Base-by-base conservation (phyloP, 2,113 vertebrate genomes). In the Menura novaehollandiae region DNA sequence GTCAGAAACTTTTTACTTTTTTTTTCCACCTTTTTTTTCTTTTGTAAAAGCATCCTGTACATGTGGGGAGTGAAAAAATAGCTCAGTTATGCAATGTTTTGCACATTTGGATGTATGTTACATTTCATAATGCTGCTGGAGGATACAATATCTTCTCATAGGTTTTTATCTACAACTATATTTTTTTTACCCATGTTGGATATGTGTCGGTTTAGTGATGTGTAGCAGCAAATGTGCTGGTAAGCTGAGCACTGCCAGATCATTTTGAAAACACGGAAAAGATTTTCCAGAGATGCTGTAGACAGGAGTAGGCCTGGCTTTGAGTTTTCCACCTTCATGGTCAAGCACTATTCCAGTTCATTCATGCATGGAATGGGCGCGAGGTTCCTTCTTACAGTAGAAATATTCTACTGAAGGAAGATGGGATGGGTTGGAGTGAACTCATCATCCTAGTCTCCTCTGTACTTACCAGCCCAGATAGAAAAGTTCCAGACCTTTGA, bases 1-100 rank as follows among this genome's bases (percentile, higher is more conserved):
- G 97, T 98, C 97, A 98, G 97, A 98, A 98, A 98, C 97, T 98
- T 98, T 98, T 97, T 86, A 39, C 79, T 59, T 90, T 89, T 77
- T 80, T 82, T 86, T 43, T 26, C 3, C 11, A 37, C 27, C 14
- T 15, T 27, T 46, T 96, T 74, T 64, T 75, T 15, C 88, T 75
- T 83, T 94, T 51, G 52, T 80, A 75, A 87, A 95, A 92, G 86
- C 79, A 77, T 86, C 78, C 15, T 64, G n/a, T 66, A 46, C 26
- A 17, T 24, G n/a, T 62, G 27, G 30, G 13, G 56, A 77, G 64
- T 80, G 60, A 91, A 73, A 85, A 89, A 91, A 73, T 55, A 67
- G 51, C 71, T 93, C 17, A n/a, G 33, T 73, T 85, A 62, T 11
- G 67, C 47, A 52, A 51, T 68, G 69, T 55, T 86, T 76, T 89